Base-by-base conservation (phyloP, 2,888 invertebrate genomes). In the Pristionchus fissidentatus region DNA sequence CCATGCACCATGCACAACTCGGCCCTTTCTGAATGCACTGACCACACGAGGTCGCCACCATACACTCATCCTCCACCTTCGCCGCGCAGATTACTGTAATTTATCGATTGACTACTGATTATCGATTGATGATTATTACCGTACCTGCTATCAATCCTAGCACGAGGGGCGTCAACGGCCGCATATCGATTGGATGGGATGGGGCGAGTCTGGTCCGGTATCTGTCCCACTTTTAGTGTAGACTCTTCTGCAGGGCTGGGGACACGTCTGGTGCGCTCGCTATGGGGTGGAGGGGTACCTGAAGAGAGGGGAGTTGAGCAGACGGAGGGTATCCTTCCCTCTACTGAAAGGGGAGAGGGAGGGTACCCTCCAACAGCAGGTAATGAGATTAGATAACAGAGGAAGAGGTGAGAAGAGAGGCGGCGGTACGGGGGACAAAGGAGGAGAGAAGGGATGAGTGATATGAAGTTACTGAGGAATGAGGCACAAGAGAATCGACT, bases 11-110 rank as follows among this genome's bases (percentile, higher is more conserved):
- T 5, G 84, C 84, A 35, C 84, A 84, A 1, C 32, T 35, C 19
- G 84, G 38, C n/a, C 66, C 79, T 60, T 66, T 43, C 66, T 79
- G 77, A 26, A 84, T 84, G 80, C 84, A 84, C 55, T 84, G 79
- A 10, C 84, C 84, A 43, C 84, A 84, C 62, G 80, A 81, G 0
- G 32, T 62, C 4, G 62, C 80, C 62, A 62, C 15, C 29, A 81
- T 43, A 32, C 80, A 81, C 15, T 81, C 80, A 62, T 81, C 62
- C 1, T 35, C 60, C 35, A 62, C 62, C 26, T 38, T 29, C 29
- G 43, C 80, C 3, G 26, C 62, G 49, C 22, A 35, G 10, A 57
- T 49, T 13, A 79, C 79, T 79, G 79, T 13, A 79, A 57, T 22
- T 15, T 41, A 38, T 26, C 22, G n/a, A n/a, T n/a, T n/a, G n/a